A percentile compares a stretch with the other conserved stretches of the same genome.
phyloP scores from a whole-genome alignment of 2,888 invertebrate species.

The Pyrrhosoma nymphula region DNA sequence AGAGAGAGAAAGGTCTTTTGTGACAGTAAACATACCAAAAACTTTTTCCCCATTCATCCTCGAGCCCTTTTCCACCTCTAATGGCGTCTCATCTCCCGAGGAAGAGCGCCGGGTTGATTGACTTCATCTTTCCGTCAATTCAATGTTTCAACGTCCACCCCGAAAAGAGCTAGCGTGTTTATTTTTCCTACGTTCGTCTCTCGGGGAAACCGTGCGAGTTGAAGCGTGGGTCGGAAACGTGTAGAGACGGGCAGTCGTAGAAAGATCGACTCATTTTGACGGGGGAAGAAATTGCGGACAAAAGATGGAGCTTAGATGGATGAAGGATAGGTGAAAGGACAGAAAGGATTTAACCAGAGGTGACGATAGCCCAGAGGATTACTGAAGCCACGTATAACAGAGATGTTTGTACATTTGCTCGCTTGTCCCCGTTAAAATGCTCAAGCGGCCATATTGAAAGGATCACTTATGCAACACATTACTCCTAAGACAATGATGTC shows the following conservation, averaged over 20 bases:
- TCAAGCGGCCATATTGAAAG: too few species aligned
- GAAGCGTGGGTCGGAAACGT: neutral
- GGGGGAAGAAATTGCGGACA: neutral
- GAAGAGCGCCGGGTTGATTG: neutral
- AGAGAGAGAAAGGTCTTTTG: neutral
- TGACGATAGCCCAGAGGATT: too few species aligned
- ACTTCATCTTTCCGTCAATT: neutral
- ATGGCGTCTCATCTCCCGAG: neutral
- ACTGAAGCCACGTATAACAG: too few species aligned
- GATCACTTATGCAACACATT: too few species aligned
- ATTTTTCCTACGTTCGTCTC: neutral
- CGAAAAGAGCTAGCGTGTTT: neutral
- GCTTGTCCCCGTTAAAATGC: neutral
- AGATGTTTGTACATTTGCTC: too few species aligned
- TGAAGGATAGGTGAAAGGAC: neutral
- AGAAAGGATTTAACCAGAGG: too few species aligned
- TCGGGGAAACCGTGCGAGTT: neutral
- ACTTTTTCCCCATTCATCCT: neutral
- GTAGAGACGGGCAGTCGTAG: neutral
- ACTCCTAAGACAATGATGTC: too few species aligned
- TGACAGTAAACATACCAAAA: neutral
- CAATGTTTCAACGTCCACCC: neutral
- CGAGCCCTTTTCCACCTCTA: neutral
- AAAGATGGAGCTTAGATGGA: neutral
- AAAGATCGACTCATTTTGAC: neutral